Base-by-base conservation (phyloP, 2,113 vertebrate species). In the Anolis sagrei region DNA sequence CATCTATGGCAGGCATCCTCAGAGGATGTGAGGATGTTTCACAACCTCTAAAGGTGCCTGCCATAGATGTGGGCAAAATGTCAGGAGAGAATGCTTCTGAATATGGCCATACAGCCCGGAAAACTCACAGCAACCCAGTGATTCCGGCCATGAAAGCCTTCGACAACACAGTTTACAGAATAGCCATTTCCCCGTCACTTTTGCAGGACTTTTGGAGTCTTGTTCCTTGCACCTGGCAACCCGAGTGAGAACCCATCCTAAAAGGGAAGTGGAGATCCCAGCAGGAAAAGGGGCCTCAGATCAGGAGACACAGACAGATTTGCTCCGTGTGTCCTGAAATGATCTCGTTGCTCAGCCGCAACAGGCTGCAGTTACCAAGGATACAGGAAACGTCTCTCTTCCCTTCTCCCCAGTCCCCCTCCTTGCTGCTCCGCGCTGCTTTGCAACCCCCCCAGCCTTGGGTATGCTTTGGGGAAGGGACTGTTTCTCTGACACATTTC, bases 281-380 rank as follows among this genome's bases (percentile, higher is more conserved):
- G 14, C 54, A 18, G 54, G 54, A 18, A 58, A 58, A 58, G 54
- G 18, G 14, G 18, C 54, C 54, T 3, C 54, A 58, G 54, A 19
- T 51, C 64, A 49, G 36, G 5, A 13, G 39, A 11, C 34, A 27
- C 76, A 61, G n/a, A 54, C 51, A 32, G 44, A 72, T 7, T 1
- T 27, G 36, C 1, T 0, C 74, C 39, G 5, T 8, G n/a, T 54
- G 44, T 77, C 75, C 64, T 70, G 83, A 77, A 78, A 84, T 84
- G 64, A 27, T 58, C 32, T 61, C 16, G 39, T 5, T 44, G 39
- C 39, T 14, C 36, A 48, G 49, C 23, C 36, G 83, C 62, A 69
- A 49, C 74, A 66, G 61, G n/a, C 64, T 2, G 29, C 39, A 14
- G 83, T 62, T 79, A 51, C 83, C 83, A 78, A 72, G 83, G 83